Evolutionary conservation across 2,113 vertebrate genomes (phyloP).

Genomic region (Pogona vitticeps): DNA sequence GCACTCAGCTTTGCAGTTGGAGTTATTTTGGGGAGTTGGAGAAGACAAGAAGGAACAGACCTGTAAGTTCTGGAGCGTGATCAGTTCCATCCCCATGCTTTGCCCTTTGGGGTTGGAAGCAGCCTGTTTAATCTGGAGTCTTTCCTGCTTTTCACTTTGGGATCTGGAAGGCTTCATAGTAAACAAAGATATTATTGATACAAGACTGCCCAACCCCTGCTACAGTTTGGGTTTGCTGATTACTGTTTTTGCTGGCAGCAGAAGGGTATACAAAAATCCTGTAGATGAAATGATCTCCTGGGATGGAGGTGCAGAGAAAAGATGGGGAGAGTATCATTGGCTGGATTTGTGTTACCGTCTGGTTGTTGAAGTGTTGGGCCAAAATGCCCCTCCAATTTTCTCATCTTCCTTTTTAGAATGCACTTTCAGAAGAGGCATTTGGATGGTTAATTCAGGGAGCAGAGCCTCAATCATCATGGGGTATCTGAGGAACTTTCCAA

Average conservation of each 20-base stretch:
- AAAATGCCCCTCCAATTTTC: background rate
- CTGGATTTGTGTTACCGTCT: background rate
- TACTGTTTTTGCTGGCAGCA: background rate
- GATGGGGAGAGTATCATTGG: background rate
- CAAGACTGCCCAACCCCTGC: too few relatives aligned
- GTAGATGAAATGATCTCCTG: background rate
- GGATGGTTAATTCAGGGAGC: background rate
- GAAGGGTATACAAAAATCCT: background rate
- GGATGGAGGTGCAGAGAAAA: background rate
- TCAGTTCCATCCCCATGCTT: background rate
- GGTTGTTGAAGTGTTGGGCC: background rate
- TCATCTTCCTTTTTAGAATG: background rate
- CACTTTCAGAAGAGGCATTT: background rate
- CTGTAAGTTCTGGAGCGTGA: conserved; percentile 15
- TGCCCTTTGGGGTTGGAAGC: background rate
- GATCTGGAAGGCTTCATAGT: background rate
- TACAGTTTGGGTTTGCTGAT: background rate
- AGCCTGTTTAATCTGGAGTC: background rate
- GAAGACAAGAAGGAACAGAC: conserved; percentile 1
- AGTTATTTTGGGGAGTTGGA: background rate
- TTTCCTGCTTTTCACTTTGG: background rate
- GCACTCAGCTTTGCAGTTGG: background rate
- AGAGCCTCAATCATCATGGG: background rate
- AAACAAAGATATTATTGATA: background rate
- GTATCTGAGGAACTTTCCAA: background rate